Evolutionary conservation across 2,797 vertebrate genomes (phyloP).

Genomic region (Enteromius anoplus): DNA sequence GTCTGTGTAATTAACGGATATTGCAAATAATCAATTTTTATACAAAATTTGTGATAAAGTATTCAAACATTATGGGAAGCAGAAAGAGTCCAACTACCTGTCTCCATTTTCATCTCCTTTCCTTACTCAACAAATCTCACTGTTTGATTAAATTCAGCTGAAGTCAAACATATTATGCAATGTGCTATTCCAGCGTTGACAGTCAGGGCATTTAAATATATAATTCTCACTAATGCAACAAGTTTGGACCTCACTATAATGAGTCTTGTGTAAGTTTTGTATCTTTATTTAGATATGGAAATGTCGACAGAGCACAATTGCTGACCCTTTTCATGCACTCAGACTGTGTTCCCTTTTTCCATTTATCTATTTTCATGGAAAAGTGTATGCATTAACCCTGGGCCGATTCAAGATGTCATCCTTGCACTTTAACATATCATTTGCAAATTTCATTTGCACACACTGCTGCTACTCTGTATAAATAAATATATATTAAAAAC

Average conservation of each 20-base stretch:
- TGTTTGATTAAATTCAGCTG: not conserved
- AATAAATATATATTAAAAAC: too few relatives aligned
- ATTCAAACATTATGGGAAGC: not conserved
- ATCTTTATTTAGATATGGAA: slow-evolving; percentile 27
- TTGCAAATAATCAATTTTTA: not conserved
- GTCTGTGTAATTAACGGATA: not conserved
- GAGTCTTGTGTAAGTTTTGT: slow-evolving; percentile 14
- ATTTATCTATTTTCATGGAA: slow-evolving; percentile 35
- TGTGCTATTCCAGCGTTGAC: not conserved
- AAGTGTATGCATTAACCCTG: not conserved
- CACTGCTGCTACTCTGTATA: too few relatives aligned
- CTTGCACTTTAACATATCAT: too few relatives aligned
- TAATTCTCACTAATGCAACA: not conserved
- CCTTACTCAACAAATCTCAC: not conserved
- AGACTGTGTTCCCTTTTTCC: slow-evolving; percentile 40
- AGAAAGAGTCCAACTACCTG: not conserved
- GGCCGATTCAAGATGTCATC: not conserved
- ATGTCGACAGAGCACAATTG: slow-evolving; percentile 7
- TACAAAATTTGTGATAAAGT: not conserved
- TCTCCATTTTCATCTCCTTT: not conserved
- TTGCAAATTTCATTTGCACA: too few relatives aligned
- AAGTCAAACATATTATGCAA: not conserved
- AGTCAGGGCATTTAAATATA: not conserved
- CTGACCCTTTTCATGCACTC: not conserved
- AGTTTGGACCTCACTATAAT: not conserved